Conservation (phyloP, 1,140 invertebrate species). For the Polypedilum pembai region DNA sequence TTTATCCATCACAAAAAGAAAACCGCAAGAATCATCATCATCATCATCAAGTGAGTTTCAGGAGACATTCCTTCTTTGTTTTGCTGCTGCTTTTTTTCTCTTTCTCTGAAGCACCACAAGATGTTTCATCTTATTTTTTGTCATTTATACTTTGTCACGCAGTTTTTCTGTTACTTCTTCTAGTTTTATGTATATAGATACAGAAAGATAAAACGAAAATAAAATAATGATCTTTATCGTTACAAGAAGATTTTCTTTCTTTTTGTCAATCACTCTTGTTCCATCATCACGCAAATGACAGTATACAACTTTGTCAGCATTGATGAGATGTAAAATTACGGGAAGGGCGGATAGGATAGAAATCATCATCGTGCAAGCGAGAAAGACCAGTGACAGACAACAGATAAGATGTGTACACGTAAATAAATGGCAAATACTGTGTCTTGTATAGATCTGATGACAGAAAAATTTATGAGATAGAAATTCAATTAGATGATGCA, state of each 20-base stretch:
- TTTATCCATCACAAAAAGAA: neutral
- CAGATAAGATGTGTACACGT: neutral
- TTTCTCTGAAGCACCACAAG: neutral
- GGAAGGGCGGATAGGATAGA: neutral
- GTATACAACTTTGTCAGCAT: neutral
- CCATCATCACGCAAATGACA: constrained; percentile 2
- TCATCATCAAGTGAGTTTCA: neutral
- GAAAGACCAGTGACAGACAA: neutral
- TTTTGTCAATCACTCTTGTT: constrained; percentile 24
- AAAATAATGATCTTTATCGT: constrained; percentile 27
- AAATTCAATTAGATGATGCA: constrained; percentile 26
- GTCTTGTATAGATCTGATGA: neutral
- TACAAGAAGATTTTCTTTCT: neutral
- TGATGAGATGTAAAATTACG: neutral
- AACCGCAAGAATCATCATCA: neutral
- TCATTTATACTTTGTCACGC: neutral
- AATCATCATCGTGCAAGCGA: neutral
- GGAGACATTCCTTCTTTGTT: neutral
- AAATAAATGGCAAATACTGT: neutral
- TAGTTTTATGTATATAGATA: neutral
- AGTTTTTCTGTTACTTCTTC: neutral
- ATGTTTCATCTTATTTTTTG: constrained; percentile 7
- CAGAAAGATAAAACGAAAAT: neutral
- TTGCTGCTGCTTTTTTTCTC: neutral
- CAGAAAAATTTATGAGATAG: neutral